Evolutionary conservation across 2,888 invertebrate genomes (phyloP).

Genomic region (Habrosyne pyritoides): DNA sequence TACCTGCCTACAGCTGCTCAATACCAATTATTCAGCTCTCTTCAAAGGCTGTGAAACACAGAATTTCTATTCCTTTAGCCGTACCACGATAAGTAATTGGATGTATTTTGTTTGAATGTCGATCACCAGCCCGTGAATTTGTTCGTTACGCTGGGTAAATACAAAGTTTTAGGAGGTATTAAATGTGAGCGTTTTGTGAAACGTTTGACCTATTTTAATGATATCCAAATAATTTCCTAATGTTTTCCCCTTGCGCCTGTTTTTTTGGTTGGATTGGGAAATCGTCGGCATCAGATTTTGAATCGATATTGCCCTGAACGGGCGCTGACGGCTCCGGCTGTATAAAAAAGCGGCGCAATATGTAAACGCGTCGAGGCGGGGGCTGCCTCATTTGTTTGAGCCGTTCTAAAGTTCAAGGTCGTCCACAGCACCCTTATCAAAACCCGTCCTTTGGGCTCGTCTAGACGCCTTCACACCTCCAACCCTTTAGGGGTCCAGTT

Average conservation of each 20-base stretch:
- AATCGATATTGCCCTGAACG: background rate
- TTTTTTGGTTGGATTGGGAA: constrained; percentile 19
- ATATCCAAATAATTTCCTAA: constrained; percentile 23
- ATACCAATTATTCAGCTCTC: constrained; percentile 57
- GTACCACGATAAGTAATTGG: constrained; percentile 62
- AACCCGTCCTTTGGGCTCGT: constrained; percentile 77
- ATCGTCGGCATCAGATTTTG: constrained; percentile 1
- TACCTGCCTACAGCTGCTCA: constrained; percentile 38
- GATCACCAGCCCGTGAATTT: constrained; percentile 60
- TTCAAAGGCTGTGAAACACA: constrained; percentile 52
- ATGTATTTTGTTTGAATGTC: constrained; percentile 62
- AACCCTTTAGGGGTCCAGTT: constrained; percentile 72
- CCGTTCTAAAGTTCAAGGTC: constrained; percentile 78
- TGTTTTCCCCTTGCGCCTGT: constrained; percentile 15
- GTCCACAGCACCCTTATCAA: constrained; percentile 77
- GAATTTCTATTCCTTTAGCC: constrained; percentile 53
- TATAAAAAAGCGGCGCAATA: constrained; percentile 36
- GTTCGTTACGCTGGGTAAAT: constrained; percentile 54
- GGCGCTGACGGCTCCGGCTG: constrained; percentile 18
- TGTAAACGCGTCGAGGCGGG: constrained; percentile 49
- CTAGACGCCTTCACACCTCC: constrained; percentile 80
- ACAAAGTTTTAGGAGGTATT: constrained; percentile 47
- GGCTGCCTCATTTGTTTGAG: constrained; percentile 77
- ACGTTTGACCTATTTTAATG: constrained; percentile 35
- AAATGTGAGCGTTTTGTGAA: constrained; percentile 38